phyloP scores from a whole-genome alignment of 1,140 invertebrate genomes.

The Habropoda laboriosa region DNA sequence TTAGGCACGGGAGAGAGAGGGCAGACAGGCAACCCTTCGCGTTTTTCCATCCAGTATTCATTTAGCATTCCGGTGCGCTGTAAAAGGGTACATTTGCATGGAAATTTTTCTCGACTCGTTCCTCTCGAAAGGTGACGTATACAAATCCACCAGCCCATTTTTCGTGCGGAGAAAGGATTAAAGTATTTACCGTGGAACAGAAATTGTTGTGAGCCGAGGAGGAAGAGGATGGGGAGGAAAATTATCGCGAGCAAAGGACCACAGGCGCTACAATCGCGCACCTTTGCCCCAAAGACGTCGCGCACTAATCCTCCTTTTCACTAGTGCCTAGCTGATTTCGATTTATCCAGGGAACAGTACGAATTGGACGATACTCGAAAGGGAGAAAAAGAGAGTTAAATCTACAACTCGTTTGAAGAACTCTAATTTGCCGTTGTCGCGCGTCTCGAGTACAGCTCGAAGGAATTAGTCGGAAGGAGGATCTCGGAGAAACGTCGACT shows the following conservation, averaged over 20 bases:
- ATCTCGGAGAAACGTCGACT: neutral
- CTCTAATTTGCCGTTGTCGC: too few species aligned
- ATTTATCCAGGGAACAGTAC: constrained; percentile 4
- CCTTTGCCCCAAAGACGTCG: constrained; percentile 32
- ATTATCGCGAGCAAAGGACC: constrained; percentile 10
- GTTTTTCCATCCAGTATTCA: constrained; percentile 53
- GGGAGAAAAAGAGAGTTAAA: neutral
- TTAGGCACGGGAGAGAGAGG: neutral
- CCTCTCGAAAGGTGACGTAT: constrained; percentile 41
- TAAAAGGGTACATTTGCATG: constrained; percentile 61
- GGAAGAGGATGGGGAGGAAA: too few species aligned
- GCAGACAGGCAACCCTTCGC: constrained; percentile 8
- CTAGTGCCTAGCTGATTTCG: too few species aligned
- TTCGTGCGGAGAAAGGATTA: constrained; percentile 50
- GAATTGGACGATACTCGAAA: neutral
- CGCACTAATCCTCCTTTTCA: constrained; percentile 36
- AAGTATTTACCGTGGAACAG: constrained; percentile 52
- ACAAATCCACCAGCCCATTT: constrained; percentile 57
- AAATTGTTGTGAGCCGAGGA: constrained; percentile 37
- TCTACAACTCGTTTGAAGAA: neutral
- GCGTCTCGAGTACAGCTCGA: too few species aligned
- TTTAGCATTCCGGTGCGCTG: constrained; percentile 44
- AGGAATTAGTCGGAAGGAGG: too few species aligned
- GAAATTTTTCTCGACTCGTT: constrained; percentile 52
- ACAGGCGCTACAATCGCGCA: neutral